Conservation (phyloP, 2,797 vertebrate genomes). For the Parambassis ranga region DNA sequence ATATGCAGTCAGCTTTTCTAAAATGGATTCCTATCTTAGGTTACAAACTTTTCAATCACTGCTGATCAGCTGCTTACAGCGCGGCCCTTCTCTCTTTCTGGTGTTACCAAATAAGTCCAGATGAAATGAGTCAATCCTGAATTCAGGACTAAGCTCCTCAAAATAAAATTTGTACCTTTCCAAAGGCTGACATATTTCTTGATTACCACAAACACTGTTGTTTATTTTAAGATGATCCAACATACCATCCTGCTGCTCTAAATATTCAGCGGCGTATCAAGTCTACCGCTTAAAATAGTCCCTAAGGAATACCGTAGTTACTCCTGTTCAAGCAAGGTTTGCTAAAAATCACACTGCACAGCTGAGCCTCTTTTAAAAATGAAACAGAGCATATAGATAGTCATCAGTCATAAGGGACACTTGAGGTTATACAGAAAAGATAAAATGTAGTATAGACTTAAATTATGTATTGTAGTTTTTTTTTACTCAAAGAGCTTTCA, state of each 20-base stretch:
- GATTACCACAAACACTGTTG: neutral
- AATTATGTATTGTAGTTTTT: too few species aligned
- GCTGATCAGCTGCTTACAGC: neutral
- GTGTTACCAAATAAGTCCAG: neutral
- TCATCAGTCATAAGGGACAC: too few species aligned
- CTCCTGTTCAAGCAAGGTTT: neutral
- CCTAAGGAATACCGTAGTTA: neutral
- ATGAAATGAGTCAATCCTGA: neutral
- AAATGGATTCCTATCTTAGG: too few species aligned
- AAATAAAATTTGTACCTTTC: too few species aligned
- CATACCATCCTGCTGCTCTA: neutral
- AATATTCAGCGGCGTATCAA: neutral
- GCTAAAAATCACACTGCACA: neutral
- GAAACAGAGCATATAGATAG: too few species aligned
- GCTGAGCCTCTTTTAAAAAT: neutral
- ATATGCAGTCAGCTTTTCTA: too few species aligned
- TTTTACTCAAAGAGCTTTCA: too few species aligned
- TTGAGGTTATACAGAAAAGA: too few species aligned
- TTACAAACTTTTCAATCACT: too few species aligned
- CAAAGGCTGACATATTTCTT: neutral
- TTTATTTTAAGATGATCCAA: neutral
- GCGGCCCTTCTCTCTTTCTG: neutral
- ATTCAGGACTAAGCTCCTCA: too few species aligned
- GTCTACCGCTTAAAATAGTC: neutral
- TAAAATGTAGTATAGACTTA: too few species aligned